Evolutionary conservation across 2,888 invertebrate genomes (phyloP).

Genomic region (Ischnus inquisitorius): DNA sequence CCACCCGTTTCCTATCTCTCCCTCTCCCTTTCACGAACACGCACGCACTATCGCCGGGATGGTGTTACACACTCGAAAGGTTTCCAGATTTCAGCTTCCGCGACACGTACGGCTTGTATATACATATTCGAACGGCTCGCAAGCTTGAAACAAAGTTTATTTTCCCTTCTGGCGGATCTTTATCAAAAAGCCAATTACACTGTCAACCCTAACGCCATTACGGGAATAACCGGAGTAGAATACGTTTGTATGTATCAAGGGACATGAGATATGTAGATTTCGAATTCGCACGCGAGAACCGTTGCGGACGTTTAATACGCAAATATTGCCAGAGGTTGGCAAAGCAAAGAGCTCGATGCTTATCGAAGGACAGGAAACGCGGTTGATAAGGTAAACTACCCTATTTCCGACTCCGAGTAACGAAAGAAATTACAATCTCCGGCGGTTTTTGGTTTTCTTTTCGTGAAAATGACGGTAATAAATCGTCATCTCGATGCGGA

Average conservation of each 20-base stretch:
- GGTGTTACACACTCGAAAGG: slow-evolving; percentile 39
- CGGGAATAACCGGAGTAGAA: slow-evolving; percentile 15
- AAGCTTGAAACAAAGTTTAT: slow-evolving; percentile 48
- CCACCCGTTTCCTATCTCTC: slow-evolving; percentile 8
- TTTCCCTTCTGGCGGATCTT: slow-evolving; percentile 25
- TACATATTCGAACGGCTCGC: slow-evolving; percentile 19
- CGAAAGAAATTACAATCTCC: no score
- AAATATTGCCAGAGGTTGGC: slow-evolving; percentile 5
- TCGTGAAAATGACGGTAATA: no score
- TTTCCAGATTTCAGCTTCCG: slow-evolving; percentile 61
- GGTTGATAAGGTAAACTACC: not conserved
- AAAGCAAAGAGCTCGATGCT: not conserved
- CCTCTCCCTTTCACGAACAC: slow-evolving; percentile 19
- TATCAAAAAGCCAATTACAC: slow-evolving; percentile 51
- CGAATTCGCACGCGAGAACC: not conserved
- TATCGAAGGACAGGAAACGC: not conserved
- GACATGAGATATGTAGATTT: slow-evolving; percentile 1
- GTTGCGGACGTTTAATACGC: not conserved
- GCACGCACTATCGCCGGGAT: not conserved
- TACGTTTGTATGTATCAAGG: slow-evolving; percentile 11
- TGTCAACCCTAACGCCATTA: slow-evolving; percentile 16
- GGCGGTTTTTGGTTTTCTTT: no score
- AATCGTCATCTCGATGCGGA: no score
- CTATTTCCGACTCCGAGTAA: no score
- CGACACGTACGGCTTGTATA: slow-evolving; percentile 57